Evolutionary conservation across 2,797 vertebrate species (phyloP).

Genomic region (Rhyacichthys aspro): DNA sequence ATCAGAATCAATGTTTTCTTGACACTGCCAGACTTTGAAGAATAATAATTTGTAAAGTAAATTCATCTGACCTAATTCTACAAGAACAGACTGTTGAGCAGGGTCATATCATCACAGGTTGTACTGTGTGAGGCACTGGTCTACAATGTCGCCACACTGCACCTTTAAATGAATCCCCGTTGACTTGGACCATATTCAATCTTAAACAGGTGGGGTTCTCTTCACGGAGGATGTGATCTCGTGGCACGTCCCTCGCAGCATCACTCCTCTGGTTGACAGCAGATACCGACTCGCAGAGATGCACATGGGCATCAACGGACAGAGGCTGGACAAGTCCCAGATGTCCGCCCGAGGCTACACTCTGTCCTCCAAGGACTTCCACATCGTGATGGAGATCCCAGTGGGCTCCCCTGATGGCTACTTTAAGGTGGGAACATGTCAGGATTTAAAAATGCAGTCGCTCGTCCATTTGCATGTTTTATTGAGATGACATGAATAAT

Average conservation of each 20-base stretch:
- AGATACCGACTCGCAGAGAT: constrained; percentile 65
- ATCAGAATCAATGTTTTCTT: too few species aligned
- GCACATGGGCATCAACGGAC: constrained; percentile 83
- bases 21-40: too few species aligned
- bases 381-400: constrained; percentile 79
- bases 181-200: too few species aligned
- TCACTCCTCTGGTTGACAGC: constrained; percentile 67
- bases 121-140: too few species aligned
- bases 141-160: too few species aligned
- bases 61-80: too few species aligned
- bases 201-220: constrained; percentile 77
- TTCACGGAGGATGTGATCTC: constrained; percentile 75
- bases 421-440: constrained; percentile 83
- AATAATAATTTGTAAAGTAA: too few species aligned
- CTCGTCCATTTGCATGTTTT: constrained; percentile 30
- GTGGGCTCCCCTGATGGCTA: constrained; percentile 84
- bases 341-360: constrained; percentile 76
- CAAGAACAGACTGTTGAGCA: too few species aligned
- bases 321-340: constrained; percentile 70
- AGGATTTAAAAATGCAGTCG: constrained; percentile 15
- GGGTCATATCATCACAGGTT: too few species aligned
- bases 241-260: constrained; percentile 83
- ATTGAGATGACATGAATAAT: constrained; percentile 48
- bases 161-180: too few species aligned
- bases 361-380: constrained; percentile 60